Evolutionary conservation across 2,888 invertebrate species (phyloP), one percentile per base, ranked within the genome.

Genomic region (Pyrgus malvae): DNA sequence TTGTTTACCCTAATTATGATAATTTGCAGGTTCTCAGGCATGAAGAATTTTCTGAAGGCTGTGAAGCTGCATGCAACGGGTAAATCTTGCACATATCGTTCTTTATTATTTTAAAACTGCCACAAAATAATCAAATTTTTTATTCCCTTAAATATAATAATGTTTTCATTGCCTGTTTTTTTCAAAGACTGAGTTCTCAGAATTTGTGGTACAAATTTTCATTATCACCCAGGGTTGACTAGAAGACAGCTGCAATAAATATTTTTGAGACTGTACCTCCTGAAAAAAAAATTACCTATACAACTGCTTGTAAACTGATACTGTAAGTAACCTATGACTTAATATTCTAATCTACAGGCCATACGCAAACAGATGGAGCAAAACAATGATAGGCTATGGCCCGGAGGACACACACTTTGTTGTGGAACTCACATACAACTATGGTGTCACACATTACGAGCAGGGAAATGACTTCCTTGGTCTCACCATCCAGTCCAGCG

Each of bases 301-400:
- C n/a, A n/a, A n/a, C n/a, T n/a, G n/a, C n/a, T n/a, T n/a, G n/a
- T n/a, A n/a, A n/a, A n/a, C n/a, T n/a, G n/a, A n/a, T n/a, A n/a
- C n/a, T n/a, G n/a, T n/a, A n/a, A n/a, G n/a, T n/a, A n/a, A n/a
- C n/a, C n/a, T n/a, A n/a, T n/a, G n/a, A n/a, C n/a, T n/a, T 21
- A 21, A 21, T 21, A 4, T 21, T 21, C 21, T 21, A 4, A 21
- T 37, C 83, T 88, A 25, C 75, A 98, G 98, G n/a, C 98, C 98
- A 0, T 99, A 99, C 73, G 97, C 96, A 69, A 98, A 98, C 69
- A 94, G 97, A 66, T 99, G 99, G 99, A 98, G 98, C 76, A 99
- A 99, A 90, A 99, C 99, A 0, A 99, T 99, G 99, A 93, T 99
- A 40, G 99, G 99, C 1, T 99, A 98, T 83, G 99, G 99, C 0